phyloP scores from a whole-genome alignment of 2,113 vertebrate genomes.

The Antennarius striatus region DNA sequence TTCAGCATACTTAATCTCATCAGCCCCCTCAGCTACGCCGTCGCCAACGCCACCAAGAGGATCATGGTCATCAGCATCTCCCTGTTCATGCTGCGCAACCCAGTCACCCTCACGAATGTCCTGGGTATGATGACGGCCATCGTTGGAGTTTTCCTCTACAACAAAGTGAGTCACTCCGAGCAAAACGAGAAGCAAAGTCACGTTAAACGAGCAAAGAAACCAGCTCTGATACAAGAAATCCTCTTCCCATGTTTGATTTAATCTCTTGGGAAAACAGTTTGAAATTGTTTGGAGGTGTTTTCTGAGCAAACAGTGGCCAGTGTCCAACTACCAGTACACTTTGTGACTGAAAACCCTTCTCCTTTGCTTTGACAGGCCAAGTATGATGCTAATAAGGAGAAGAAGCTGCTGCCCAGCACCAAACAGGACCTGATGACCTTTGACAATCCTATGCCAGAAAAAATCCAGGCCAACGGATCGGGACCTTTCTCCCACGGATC shows the following conservation, averaged over 20 bases:
- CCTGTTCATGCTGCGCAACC: conserved; percentile 93
- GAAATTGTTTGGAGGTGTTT: too few relatives aligned
- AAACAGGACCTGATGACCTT: conserved; percentile 83
- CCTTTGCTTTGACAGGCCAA: conserved; percentile 77
- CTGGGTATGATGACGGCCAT: conserved; percentile 98
- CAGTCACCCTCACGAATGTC: conserved; percentile 89
- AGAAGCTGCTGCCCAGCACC: conserved; percentile 86
- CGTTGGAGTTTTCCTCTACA: conserved; percentile 94
- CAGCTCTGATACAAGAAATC: background rate
- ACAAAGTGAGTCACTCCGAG: conserved; percentile 83
- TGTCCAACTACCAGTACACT: background rate
- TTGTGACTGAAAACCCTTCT: background rate
- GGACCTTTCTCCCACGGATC: conserved; percentile 77
- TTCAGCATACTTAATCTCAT: conserved; percentile 96
- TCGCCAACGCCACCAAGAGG: conserved; percentile 96
- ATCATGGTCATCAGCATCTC: conserved; percentile 98
- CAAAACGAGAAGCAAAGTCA: background rate
- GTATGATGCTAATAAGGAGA: conserved; percentile 89
- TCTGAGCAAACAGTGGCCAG: background rate
- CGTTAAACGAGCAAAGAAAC: background rate
- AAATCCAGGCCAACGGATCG: conserved; percentile 85
- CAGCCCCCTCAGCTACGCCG: conserved; percentile 95
- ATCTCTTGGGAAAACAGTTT: background rate
- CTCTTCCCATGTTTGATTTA: background rate
- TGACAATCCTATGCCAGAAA: conserved; percentile 77